These are phyloP conservation scores for Choristoneura rosaceana DNA, from an alignment of 2,888 invertebrate species.

Conservation along the genomic window DNA sequence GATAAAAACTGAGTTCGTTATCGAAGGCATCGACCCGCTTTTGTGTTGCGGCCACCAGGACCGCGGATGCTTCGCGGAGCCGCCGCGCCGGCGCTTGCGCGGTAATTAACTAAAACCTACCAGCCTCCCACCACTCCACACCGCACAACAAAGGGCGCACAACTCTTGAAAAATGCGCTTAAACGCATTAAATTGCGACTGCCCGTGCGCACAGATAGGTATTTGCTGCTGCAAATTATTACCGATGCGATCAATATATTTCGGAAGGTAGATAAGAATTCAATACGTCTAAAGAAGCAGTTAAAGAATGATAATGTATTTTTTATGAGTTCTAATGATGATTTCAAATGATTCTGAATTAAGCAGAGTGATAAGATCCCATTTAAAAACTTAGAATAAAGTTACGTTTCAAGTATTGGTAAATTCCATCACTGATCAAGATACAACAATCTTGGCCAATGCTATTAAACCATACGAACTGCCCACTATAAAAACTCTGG, in stretches of 20 bases:
- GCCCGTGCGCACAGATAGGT: constrained; percentile 49
- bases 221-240: constrained; percentile 43
- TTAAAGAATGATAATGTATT: background rate
- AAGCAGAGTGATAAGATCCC: background rate
- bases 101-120: constrained; percentile 82
- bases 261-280: no score
- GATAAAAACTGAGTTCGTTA: constrained; percentile 82
- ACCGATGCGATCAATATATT: background rate
- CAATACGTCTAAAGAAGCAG: no score
- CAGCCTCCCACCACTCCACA: constrained; percentile 53
- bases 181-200: constrained; percentile 58
- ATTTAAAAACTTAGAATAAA: background rate
- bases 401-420: background rate
- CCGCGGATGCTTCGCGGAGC: constrained; percentile 57
- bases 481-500: background rate
- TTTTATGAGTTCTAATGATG: background rate
- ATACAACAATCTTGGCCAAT: background rate
- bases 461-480: background rate
- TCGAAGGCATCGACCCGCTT: constrained; percentile 84
- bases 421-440: background rate
- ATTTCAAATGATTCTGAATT: background rate
- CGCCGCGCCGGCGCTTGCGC: constrained; percentile 67
- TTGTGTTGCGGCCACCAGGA: constrained; percentile 80
- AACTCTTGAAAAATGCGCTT: constrained; percentile 65
- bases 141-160: constrained; percentile 63